Percentiles rank a stretch among this genome's conserved stretches.
These are phyloP conservation scores for Chlorocebus sabaeus DNA, from an alignment of 2,113 vertebrate genomes.

Conservation along the genomic window DNA sequence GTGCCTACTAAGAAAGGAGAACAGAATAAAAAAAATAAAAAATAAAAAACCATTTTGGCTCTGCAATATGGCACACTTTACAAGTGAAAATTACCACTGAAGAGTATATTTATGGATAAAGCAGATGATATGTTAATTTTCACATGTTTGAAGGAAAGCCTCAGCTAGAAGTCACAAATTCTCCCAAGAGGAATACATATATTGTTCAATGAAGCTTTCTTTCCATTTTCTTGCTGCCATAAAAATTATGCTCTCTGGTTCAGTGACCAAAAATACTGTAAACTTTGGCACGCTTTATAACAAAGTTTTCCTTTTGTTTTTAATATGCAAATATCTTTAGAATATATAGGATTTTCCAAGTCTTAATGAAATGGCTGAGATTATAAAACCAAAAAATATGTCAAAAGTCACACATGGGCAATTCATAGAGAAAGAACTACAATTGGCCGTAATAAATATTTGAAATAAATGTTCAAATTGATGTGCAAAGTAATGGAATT, in stretches of 20 bases:
- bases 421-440: neutral
- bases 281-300: neutral
- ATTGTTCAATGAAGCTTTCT: neutral
- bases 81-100: constrained; percentile 55
- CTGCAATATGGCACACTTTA: neutral
- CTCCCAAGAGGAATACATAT: constrained; percentile 44
- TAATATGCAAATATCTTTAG: neutral
- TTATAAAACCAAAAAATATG: neutral
- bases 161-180: constrained; percentile 40
- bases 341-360: neutral
- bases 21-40: constrained; percentile 22
- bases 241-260: constrained; percentile 14
- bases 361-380: neutral
- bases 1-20: constrained; percentile 15
- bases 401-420: neutral
- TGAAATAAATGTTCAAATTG: neutral
- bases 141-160: constrained; percentile 58
- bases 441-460: neutral
- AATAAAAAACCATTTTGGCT: neutral
- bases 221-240: neutral
- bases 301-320: neutral
- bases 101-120: constrained; percentile 61
- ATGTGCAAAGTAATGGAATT: neutral
- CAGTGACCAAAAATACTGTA: constrained; percentile 7
- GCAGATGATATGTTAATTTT: constrained; percentile 74